A percentile compares a stretch with the other conserved stretches of the same genome.
Conservation (phyloP, 2,888 invertebrate genomes). For the Neoaliturus tenellus region DNA sequence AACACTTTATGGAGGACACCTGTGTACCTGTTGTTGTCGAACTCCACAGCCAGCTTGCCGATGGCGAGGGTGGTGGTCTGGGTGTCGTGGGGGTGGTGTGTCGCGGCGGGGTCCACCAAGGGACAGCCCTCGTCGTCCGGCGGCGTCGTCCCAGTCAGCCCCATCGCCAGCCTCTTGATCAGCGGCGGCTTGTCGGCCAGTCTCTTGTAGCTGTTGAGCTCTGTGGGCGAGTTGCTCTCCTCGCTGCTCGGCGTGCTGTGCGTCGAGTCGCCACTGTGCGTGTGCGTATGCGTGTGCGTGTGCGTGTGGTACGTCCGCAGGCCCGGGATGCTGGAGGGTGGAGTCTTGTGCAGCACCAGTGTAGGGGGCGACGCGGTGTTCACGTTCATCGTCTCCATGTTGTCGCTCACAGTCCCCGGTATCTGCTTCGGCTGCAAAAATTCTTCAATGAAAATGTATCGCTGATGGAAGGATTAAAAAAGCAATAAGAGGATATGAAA, state of each 20-base stretch:
- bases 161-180: constrained; percentile 83
- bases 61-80: constrained; percentile 59
- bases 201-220: constrained; percentile 89
- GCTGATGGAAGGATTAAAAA: background rate
- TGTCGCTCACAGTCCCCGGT: constrained; percentile 65
- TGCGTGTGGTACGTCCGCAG: constrained; percentile 78
- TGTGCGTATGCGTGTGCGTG: constrained; percentile 69
- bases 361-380: constrained; percentile 25
- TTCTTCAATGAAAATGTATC: background rate
- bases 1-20: no score
- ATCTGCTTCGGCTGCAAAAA: constrained; percentile 72
- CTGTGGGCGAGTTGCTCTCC: constrained; percentile 92
- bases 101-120: constrained; percentile 75
- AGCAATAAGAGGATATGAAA: background rate
- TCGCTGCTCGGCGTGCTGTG: constrained; percentile 76
- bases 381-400: constrained; percentile 54
- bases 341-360: constrained; percentile 57
- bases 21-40: constrained; percentile 78
- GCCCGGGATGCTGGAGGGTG: constrained; percentile 82
- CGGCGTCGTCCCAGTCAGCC: constrained; percentile 74
- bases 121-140: constrained; percentile 83
- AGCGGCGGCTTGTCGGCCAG: constrained; percentile 89
- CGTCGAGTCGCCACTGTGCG: constrained; percentile 66
- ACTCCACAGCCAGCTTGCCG: constrained; percentile 76
- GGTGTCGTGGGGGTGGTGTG: constrained; percentile 59